Percentiles rank a stretch among this genome's conserved stretches.
Conservation (phyloP, 2,888 invertebrate species). For the Caenorhabditis zanzibari region DNA sequence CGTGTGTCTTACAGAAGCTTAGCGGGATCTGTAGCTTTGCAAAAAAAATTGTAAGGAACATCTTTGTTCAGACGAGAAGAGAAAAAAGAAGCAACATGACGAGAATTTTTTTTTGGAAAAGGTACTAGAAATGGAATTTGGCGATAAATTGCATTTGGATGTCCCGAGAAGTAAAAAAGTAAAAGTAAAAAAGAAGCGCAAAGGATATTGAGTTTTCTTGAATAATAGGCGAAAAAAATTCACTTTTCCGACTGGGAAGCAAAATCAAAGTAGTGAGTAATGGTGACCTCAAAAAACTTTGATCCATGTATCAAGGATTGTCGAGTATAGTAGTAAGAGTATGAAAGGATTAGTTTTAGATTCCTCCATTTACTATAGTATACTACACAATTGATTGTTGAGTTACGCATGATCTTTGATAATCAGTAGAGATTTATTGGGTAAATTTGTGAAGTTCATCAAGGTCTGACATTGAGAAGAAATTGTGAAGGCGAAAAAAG, state of each 20-base stretch:
- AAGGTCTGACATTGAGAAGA: neutral
- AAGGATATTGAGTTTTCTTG: conserved; percentile 50
- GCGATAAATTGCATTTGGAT: conserved; percentile 53
- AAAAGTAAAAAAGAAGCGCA: conserved; percentile 54
- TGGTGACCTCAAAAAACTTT: conserved; percentile 54
- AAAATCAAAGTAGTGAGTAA: conserved; percentile 46
- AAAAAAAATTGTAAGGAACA: conserved; percentile 20
- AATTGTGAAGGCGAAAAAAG: conserved; percentile 1
- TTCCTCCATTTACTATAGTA: conserved; percentile 5
- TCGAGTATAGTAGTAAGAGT: neutral
- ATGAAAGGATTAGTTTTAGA: conserved; percentile 21
- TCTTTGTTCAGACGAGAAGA: conserved; percentile 9
- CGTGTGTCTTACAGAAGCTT: neutral
- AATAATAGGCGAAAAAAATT: conserved; percentile 47
- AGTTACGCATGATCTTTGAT: conserved; percentile 49
- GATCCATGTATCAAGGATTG: conserved; percentile 29
- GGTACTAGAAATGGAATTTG: conserved; percentile 54
- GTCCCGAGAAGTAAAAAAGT: conserved; percentile 55
- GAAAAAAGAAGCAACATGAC: conserved; percentile 46
- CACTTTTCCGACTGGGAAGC: conserved; percentile 25
- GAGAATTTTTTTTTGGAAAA: conserved; percentile 43
- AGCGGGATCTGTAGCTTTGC: neutral
- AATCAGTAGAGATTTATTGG: neutral
- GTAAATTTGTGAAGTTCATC: neutral
- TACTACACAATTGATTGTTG: conserved; percentile 6